Percentiles rank a stretch among this genome's conserved stretches.
Conservation (phyloP, 2,113 vertebrate genomes). For the Corythoichthys haematopterus region DNA sequence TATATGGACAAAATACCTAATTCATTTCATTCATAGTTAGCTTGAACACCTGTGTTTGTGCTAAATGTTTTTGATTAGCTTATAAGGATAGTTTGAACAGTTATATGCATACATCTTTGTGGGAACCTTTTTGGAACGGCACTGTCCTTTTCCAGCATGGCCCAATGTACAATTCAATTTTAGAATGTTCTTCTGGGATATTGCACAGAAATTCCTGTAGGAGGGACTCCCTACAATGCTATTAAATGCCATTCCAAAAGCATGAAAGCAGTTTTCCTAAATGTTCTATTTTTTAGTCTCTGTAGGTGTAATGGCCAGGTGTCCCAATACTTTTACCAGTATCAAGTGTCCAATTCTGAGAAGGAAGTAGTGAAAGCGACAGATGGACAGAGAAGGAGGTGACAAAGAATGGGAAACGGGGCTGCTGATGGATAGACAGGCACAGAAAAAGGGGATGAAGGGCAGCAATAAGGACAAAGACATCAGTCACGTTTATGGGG, state of each 20-base stretch:
- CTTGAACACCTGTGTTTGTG: too few species aligned
- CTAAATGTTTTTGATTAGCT: too few species aligned
- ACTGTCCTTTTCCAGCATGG: neutral
- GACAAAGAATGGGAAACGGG: slow-evolving; percentile 28
- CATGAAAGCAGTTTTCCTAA: neutral
- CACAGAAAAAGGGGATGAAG: slow-evolving; percentile 43
- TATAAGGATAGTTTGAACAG: too few species aligned
- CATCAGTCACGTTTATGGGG: slow-evolving; percentile 62
- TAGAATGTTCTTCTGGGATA: neutral
- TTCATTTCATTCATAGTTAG: too few species aligned
- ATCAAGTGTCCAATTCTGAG: slow-evolving; percentile 7
- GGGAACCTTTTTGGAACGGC: neutral
- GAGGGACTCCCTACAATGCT: neutral
- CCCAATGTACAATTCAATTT: neutral
- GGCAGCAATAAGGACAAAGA: slow-evolving; percentile 59
- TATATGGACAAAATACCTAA: too few species aligned
- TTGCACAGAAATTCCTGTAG: neutral
- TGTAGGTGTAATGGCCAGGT: neutral
- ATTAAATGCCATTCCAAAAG: neutral
- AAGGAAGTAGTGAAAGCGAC: slow-evolving; percentile 22
- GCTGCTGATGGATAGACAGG: slow-evolving; percentile 43
- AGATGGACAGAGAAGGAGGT: slow-evolving; percentile 46
- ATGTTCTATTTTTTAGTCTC: neutral
- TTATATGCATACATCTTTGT: too few species aligned
- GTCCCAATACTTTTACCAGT: slow-evolving; percentile 4